Evolutionary conservation across 2,888 invertebrate species (phyloP).

Genomic region (Hartigia nigra): DNA sequence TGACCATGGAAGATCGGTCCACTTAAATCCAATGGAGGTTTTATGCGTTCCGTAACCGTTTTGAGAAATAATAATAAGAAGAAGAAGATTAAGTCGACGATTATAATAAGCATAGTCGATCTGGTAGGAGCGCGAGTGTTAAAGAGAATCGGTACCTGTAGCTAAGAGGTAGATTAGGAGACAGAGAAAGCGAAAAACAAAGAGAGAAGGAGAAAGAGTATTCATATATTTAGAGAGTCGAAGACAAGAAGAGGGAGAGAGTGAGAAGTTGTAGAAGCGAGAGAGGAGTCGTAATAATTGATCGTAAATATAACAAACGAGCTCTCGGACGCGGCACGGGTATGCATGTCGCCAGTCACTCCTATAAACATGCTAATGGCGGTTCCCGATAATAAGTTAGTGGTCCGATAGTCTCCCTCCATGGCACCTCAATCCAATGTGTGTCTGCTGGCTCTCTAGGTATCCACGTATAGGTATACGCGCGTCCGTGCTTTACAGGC

Average conservation of each 20-base stretch:
- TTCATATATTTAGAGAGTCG: background rate
- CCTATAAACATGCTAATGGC: slow-evolving; percentile 59
- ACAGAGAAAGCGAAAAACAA: slow-evolving; percentile 7
- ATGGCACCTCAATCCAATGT: slow-evolving; percentile 15
- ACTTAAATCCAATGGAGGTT: background rate
- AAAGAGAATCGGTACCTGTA: slow-evolving; percentile 16
- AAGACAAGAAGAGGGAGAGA: background rate
- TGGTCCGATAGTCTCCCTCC: slow-evolving; percentile 37
- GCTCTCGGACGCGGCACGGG: slow-evolving; percentile 26
- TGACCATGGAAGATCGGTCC: background rate
- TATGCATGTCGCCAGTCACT: slow-evolving; percentile 47
- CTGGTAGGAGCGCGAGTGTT: background rate
- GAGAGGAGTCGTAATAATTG: slow-evolving; percentile 40
- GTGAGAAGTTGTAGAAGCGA: background rate
- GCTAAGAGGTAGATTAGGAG: background rate
- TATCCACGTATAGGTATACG: background rate
- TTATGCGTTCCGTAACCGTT: background rate
- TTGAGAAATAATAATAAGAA: background rate
- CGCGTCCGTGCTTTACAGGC: slow-evolving; percentile 41
- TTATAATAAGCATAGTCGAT: background rate
- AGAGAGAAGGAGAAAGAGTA: background rate
- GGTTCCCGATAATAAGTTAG: slow-evolving; percentile 56
- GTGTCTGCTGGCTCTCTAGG: background rate
- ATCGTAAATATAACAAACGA: slow-evolving; percentile 48
- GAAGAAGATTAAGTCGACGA: background rate